Base-by-base conservation (phyloP, 1,140 invertebrate species). In the Heliothis subflexa region DNA sequence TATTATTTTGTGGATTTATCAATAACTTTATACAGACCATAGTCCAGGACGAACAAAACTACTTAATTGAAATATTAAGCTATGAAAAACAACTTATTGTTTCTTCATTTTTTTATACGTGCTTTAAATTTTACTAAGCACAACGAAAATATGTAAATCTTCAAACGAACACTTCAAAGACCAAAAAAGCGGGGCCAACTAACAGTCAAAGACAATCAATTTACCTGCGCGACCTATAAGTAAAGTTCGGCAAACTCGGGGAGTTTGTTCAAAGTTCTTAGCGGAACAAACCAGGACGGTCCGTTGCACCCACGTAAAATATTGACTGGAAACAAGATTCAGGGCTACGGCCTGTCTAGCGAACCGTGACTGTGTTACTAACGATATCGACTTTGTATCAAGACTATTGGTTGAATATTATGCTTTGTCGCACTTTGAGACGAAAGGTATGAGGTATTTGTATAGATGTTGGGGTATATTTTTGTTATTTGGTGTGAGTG, bases 221-320 rank as follows among this genome's bases (percentile, higher is more conserved):
- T 25, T 47, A 64, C 16, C 16, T 64, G n/a, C 10, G 9, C 33
- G 59, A 62, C 61, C 61, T 18, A 40, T 18, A 61, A 72, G 16
- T 75, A 76, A 76, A 68, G 45, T 74, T 70, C 21, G 9, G 71
- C 13, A 33, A 33, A 52, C 4, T 71, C 47, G 3, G 25, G 54
- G 55, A 62, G 54, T 49, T 62, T 28, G 16, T 68, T 21, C 28
- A 57, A 73, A 70, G 78, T 75, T n/a, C 9, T 16, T 80, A 84
- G 80, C 78, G 72, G 82, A 87, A 74, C 78, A 62, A 18, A 82
- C 79, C 50, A 52, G 18, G 33, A 1, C 62, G 80, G 80, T 85
- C 64, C 78, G 75, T 81, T 85, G 82, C 83, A 81, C 71, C 81
- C 87, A 88, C 87, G 87, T 88, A 88, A 85, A 85, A 88, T 85